These are phyloP conservation scores for Conger conger DNA, from an alignment of 2,113 vertebrate species.

Conservation along the genomic window DNA sequence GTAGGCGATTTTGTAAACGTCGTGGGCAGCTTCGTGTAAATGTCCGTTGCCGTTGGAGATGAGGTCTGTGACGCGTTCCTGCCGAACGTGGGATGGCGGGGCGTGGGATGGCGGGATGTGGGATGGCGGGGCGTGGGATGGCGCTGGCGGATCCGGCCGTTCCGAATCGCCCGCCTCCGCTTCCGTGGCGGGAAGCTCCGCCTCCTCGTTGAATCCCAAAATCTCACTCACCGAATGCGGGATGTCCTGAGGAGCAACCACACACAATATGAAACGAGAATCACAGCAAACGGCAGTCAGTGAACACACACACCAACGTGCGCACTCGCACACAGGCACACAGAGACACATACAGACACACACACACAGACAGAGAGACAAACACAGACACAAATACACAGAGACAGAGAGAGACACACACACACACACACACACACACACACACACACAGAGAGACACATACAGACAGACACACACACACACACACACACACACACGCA, in stretches of 20 bases:
- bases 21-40: conserved; percentile 38
- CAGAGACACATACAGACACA: neutral
- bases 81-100: conserved; percentile 47
- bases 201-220: conserved; percentile 68
- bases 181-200: conserved; percentile 61
- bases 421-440: neutral
- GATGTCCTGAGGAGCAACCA: conserved; percentile 65
- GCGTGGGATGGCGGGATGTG: conserved; percentile 25
- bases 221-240: conserved; percentile 78
- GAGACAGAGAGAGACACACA: neutral
- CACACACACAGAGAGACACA: neutral
- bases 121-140: conserved; percentile 28
- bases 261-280: neutral
- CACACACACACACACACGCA: no score
- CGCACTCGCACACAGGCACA: neutral
- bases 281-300: neutral
- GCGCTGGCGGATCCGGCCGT: conserved; percentile 38
- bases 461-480: neutral
- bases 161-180: conserved; percentile 63
- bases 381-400: no score
- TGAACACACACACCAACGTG: neutral
- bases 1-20: conserved; percentile 58
- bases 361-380: neutral
- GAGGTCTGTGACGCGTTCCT: conserved; percentile 15
- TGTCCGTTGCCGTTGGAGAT: conserved; percentile 57